A percentile compares a stretch with the other conserved stretches of the same genome.
phyloP scores from a whole-genome alignment of 2,888 invertebrate species.

The Amorpha juglandis region DNA sequence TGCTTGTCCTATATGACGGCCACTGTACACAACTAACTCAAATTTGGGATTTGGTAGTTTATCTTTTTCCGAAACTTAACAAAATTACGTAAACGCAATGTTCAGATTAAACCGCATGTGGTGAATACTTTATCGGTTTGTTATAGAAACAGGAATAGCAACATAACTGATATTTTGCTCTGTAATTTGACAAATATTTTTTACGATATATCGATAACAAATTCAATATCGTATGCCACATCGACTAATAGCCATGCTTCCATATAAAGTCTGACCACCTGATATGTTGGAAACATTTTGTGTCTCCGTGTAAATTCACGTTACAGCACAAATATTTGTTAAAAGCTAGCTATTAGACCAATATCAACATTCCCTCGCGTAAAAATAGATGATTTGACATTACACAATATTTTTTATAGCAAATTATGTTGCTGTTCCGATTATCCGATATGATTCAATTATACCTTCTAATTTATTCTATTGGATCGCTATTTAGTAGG shows the following conservation, averaged over 20 bases:
- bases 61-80: too few relatives aligned
- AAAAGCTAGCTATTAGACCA: not conserved
- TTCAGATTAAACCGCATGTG: not conserved
- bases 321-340: slow-evolving; percentile 28
- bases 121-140: not conserved
- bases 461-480: too few relatives aligned
- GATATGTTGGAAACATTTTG: slow-evolving; percentile 35
- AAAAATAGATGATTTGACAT: not conserved
- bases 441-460: too few relatives aligned
- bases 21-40: not conserved
- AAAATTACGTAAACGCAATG: not conserved
- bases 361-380: not conserved
- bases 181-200: slow-evolving; percentile 4
- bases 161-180: not conserved
- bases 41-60: not conserved
- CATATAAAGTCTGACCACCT: slow-evolving; percentile 56
- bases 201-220: slow-evolving; percentile 8
- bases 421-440: not conserved
- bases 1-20: slow-evolving; percentile 3
- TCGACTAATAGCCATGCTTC: slow-evolving; percentile 35
- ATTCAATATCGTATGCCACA: slow-evolving; percentile 8
- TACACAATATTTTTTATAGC: not conserved
- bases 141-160: slow-evolving; percentile 7
- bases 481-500: too few relatives aligned
- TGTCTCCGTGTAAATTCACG: slow-evolving; percentile 31